Percentiles rank a stretch among this genome's conserved stretches.
phyloP scores from a whole-genome alignment of 2,113 vertebrate genomes.

The Corythoichthys haematopterus region DNA sequence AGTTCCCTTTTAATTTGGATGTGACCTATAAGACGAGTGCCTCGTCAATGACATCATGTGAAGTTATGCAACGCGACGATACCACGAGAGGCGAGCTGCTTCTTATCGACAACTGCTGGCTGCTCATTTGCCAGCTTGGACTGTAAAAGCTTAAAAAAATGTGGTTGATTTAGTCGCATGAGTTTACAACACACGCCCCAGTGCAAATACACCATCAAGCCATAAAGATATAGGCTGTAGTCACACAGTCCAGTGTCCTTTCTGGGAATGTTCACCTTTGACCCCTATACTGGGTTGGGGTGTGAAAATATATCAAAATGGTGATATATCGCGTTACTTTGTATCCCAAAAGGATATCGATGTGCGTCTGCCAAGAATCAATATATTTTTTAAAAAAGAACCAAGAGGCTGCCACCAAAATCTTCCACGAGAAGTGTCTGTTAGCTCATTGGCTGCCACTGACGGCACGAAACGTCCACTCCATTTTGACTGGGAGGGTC shows the following conservation, averaged over 20 bases:
- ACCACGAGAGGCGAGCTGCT: background rate
- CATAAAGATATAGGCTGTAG: background rate
- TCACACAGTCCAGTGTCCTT: conserved; percentile 1
- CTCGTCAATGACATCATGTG: conserved; percentile 1
- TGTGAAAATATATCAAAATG: too few species aligned
- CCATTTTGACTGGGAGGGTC: too few species aligned
- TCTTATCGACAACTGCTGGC: background rate
- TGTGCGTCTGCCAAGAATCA: too few species aligned
- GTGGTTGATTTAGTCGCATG: background rate
- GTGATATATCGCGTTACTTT: too few species aligned
- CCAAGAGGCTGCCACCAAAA: too few species aligned
- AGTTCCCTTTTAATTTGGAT: background rate
- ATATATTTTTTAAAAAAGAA: too few species aligned
- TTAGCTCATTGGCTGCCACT: too few species aligned
- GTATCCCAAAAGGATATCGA: too few species aligned
- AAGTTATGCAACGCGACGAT: background rate
- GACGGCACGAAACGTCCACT: too few species aligned
- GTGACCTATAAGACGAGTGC: background rate
- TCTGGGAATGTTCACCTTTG: background rate
- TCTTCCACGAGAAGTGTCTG: too few species aligned
- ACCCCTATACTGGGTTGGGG: background rate
- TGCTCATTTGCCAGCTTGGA: background rate
- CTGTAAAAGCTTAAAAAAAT: background rate
- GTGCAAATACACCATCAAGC: conserved; percentile 3
- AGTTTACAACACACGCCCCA: background rate